Evolutionary conservation across 2,797 vertebrate species (phyloP), one percentile per base, ranked within the genome.

Genomic region (Tenualosa thibaudeaui): DNA sequence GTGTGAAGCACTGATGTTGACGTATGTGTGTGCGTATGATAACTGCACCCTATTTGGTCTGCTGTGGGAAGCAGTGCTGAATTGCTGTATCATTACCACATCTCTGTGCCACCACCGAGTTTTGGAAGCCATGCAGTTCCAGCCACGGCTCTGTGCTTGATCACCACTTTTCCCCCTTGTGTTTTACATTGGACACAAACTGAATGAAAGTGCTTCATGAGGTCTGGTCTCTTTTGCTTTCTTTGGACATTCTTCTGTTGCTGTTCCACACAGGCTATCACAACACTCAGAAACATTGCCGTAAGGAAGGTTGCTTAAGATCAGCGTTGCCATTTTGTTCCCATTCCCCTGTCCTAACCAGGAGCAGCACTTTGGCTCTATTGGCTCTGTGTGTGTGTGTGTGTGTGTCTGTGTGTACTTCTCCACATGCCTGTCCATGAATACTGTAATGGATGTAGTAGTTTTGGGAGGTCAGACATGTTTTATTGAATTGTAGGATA

Each of bases 21-120:
- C n/a, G 26, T 53, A 53, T 81, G 54, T 19, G 13, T 53, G 46
- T 81, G 54, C 13, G 13, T 65, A 1, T 68, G 56, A 53, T 82
- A 37, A 68, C 7, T 68, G 46, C 19, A 75, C 78, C 26, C 78
- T 84, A 6, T 83, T 83, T 84, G 84, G 84, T 54, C 40, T n/a
- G 49, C 10, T 46, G 24, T n/a, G 53, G 82, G 46, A 31, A 31
- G 31, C 31, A 31, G 13, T 58, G 62, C 58, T 26, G 56, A 46
- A 22, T 3, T 24, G n/a, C 17, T 37, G 56, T 75, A 81, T 84
- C 58, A 37, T 53, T 51, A 49, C 53, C 49, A 2, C 6, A 37
- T 81, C 53, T 3, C 13, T 7, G 19, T n/a, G 56, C 4, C 56
- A n/a, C 56, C n/a, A 24, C 58, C 10, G 22, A 56, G 17, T 62